These are phyloP conservation scores for Protomyctophum bolini DNA, from an alignment of 2,113 vertebrate species.

Conservation along the genomic window DNA sequence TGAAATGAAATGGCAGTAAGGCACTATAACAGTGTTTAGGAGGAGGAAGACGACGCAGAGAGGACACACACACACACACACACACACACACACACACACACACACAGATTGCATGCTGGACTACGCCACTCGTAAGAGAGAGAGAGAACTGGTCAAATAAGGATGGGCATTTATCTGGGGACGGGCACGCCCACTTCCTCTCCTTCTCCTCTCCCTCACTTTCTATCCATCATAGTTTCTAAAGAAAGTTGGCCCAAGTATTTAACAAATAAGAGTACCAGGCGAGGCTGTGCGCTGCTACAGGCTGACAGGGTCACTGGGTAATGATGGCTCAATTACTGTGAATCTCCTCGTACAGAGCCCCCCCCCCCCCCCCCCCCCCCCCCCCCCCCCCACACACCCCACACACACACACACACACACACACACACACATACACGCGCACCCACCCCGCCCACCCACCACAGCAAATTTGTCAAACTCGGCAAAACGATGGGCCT, in stretches of 20 bases:
- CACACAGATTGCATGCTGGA: too few species aligned
- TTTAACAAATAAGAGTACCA: constrained; percentile 83
- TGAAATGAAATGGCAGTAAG: constrained; percentile 98
- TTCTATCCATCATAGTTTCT: constrained; percentile 67
- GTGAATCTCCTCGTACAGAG: constrained; percentile 73
- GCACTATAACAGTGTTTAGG: too few species aligned
- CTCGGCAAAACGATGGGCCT: constrained; percentile 68
- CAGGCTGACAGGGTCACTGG: constrained; percentile 71
- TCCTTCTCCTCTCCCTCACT: constrained; percentile 47
- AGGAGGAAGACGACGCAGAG: too few species aligned
- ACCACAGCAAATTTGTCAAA: constrained; percentile 76
- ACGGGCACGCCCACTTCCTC: constrained; percentile 57
- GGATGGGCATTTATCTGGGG: constrained; percentile 84
- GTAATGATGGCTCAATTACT: constrained; percentile 86
- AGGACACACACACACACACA: constrained; percentile 69
- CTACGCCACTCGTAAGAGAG: constrained; percentile 78
- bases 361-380: constrained; percentile 2
- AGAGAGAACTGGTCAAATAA: constrained; percentile 91
- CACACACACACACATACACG: neutral
- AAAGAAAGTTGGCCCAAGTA: constrained; percentile 87
- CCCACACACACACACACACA: constrained; percentile 39
- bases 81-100: too few species aligned
- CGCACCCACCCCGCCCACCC: constrained; percentile 42
- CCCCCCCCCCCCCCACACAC: constrained; percentile 31
- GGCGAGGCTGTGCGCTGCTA: constrained; percentile 52